A percentile compares a stretch with the other conserved stretches of the same genome.
Conservation (phyloP, 1,140 invertebrate species). For the Acarapis woodi region DNA sequence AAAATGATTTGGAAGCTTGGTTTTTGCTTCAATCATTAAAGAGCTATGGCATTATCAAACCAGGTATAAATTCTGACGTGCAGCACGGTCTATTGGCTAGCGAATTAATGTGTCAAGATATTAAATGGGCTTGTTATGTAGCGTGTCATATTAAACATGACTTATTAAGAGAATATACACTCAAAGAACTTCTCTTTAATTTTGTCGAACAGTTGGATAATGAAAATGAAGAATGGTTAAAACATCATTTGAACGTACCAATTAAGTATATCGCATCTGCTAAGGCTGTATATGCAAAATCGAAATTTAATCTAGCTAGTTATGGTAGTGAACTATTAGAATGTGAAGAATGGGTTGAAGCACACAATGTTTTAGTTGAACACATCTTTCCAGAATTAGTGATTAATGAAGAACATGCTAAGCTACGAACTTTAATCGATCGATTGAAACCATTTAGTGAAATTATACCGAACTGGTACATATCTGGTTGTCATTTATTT, state of each 20-base stretch:
- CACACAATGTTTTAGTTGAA: conserved; percentile 6
- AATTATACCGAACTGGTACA: conserved; percentile 4
- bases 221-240: conserved; percentile 2
- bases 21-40: conserved; percentile 8
- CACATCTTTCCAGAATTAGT: conserved; percentile 7
- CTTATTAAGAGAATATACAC: conserved; percentile 1
- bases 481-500: conserved; percentile 3
- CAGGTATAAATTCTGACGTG: conserved; percentile 2
- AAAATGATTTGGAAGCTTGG: conserved; percentile 9
- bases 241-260: conserved; percentile 1
- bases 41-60: conserved; percentile 3
- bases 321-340: neutral
- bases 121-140: conserved; percentile 8
- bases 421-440: neutral
- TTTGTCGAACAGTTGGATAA: neutral
- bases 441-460: conserved; percentile 1
- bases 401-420: conserved; percentile 2
- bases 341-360: conserved; percentile 2
- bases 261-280: conserved; percentile 2
- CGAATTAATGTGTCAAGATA: conserved; percentile 2
- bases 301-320: neutral
- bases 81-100: conserved; percentile 5
- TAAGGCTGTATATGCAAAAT: conserved; percentile 3
- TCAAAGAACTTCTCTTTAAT: conserved; percentile 3
- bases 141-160: conserved; percentile 10